These are phyloP conservation scores for Andrena bicolor DNA, from an alignment of 2,888 invertebrate genomes.

Conservation along the genomic window DNA sequence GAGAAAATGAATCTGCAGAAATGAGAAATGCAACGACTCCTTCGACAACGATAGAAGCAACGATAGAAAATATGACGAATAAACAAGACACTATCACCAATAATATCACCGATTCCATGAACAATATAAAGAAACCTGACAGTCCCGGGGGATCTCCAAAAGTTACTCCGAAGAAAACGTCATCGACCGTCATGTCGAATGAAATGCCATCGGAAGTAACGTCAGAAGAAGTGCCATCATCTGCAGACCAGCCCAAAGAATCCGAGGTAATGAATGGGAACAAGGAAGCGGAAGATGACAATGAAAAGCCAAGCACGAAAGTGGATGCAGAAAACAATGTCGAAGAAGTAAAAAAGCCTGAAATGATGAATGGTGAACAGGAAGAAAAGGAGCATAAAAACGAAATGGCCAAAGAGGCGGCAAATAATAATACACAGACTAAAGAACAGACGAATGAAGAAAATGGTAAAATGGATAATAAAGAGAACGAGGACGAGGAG, in stretches of 20 bases:
- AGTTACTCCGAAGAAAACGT: neutral
- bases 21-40: neutral
- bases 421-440: constrained; percentile 9
- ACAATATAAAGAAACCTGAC: constrained; percentile 62
- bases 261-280: neutral
- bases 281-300: constrained; percentile 30
- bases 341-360: constrained; percentile 3
- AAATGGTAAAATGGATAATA: constrained; percentile 19
- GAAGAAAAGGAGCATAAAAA: constrained; percentile 20
- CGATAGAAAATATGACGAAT: constrained; percentile 32
- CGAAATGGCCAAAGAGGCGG: neutral
- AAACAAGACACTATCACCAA: constrained; percentile 31
- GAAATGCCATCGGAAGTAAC: neutral
- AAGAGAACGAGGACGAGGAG: neutral
- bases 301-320: constrained; percentile 21
- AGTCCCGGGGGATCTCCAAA: constrained; percentile 56
- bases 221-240: neutral
- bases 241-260: neutral
- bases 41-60: constrained; percentile 11
- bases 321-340: constrained; percentile 37
- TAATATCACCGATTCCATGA: constrained; percentile 37
- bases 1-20: constrained; percentile 39
- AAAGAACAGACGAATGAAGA: constrained; percentile 9
- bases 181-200: neutral
- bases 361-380: constrained; percentile 26